These are phyloP conservation scores for Glossosoma conforme DNA, from an alignment of 1,140 invertebrate species.

Conservation along the genomic window DNA sequence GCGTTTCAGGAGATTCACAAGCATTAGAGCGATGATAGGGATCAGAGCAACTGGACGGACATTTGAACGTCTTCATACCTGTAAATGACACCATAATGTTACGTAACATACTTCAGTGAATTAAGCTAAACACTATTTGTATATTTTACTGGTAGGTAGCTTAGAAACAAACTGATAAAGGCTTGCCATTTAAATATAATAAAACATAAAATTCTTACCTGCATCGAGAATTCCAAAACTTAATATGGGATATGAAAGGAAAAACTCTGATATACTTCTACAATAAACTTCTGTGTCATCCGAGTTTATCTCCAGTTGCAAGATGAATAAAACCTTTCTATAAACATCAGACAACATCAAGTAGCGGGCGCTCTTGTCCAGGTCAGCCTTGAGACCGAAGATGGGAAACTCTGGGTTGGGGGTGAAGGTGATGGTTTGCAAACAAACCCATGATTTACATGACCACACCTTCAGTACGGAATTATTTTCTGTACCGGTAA, in stretches of 20 bases:
- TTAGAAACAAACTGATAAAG: not conserved
- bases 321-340: constrained; percentile 69
- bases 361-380: constrained; percentile 79
- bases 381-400: constrained; percentile 64
- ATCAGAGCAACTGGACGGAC: constrained; percentile 43
- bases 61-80: constrained; percentile 40
- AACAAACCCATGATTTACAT: constrained; percentile 87
- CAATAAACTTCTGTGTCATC: constrained; percentile 41
- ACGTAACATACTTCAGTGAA: not conserved
- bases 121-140: not conserved
- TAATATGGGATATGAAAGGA: constrained; percentile 74
- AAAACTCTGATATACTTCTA: constrained; percentile 73
- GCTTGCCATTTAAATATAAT: constrained; percentile 20
- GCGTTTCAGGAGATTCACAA: constrained; percentile 36
- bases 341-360: constrained; percentile 81
- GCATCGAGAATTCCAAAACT: constrained; percentile 83
- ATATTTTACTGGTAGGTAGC: not conserved
- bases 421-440: constrained; percentile 79
- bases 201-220: constrained; percentile 39
- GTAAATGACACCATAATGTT: constrained; percentile 1
- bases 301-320: constrained; percentile 55
- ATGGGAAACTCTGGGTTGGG: constrained; percentile 39
- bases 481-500: constrained; percentile 87
- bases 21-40: constrained; percentile 35
- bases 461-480: constrained; percentile 91